A percentile compares a stretch with the other conserved stretches of the same genome.
phyloP scores from a whole-genome alignment of 2,888 invertebrate species.

The Allolobophora icterica region DNA sequence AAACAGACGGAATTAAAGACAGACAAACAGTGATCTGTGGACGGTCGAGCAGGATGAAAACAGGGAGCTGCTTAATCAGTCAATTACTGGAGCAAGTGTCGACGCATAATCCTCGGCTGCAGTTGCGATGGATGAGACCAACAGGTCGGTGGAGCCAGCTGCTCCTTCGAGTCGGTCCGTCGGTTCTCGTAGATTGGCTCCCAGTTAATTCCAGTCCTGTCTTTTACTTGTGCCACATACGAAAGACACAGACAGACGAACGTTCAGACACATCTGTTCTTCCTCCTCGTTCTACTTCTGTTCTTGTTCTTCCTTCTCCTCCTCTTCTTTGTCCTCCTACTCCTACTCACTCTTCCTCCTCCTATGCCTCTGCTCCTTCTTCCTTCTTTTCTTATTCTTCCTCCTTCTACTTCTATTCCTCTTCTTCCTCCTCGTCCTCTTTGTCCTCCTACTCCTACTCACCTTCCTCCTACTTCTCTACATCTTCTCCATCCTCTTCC shows the following conservation, averaged over 20 bases:
- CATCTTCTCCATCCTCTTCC: background rate
- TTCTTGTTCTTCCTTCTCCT: no score
- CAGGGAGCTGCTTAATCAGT: background rate
- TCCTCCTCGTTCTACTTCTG: background rate
- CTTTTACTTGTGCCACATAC: background rate
- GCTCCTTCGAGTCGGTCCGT: no score
- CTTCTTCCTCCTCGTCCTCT: background rate
- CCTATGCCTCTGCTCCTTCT: no score
- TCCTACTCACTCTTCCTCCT: background rate
- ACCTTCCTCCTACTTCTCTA: background rate
- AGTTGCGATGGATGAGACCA: background rate
- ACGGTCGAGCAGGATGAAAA: background rate
- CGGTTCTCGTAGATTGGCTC: background rate
- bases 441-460: no score
- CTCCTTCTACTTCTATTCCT: background rate
- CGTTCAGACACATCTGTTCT: background rate
- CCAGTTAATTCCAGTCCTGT: background rate
- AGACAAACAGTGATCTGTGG: background rate
- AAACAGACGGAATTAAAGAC: background rate
- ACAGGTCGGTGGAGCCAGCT: background rate
- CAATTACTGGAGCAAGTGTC: slow-evolving; percentile 3
- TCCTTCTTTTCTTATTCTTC: background rate
- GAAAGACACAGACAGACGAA: background rate
- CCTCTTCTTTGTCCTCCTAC: background rate
- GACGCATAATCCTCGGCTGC: background rate